Evolutionary conservation across 2,888 invertebrate genomes (phyloP), one percentile per base, ranked within the genome.

Genomic region (Agriopis leucophaearia): DNA sequence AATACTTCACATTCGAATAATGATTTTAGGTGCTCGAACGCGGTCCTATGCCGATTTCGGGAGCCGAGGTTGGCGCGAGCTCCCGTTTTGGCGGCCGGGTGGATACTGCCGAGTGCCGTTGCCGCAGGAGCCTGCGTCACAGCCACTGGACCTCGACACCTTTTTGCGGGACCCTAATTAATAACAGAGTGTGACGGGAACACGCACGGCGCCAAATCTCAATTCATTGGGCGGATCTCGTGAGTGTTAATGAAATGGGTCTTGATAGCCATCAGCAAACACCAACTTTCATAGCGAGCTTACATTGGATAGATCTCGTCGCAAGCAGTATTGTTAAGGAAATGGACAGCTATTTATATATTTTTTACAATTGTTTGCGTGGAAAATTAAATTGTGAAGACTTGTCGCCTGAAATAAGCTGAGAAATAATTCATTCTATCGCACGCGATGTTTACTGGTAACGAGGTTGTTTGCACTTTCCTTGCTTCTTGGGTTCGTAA

Each of bases 61-160:
- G 62, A 40, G 52, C 48, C 36, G 1, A 35, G 61, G 66, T 66
- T 63, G 78, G 79, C 82, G 80, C 89, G 89, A 74, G 84, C 81
- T 81, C 78, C 81, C 88, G 73, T 80, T 74, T 72, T 85, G 85
- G 81, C 81, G 73, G 85, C 78, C 84, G 86, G 85, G 83, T 85
- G 86, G 85, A 83, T 83, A 91, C 91, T 91, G 90, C 80, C 83
- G 83, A 91, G 91, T 91, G 90, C 80, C 83, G 83, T 81, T 90
- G 90, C 90, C 87, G 90, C 92, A 90, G 91, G 89, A 91, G 90
- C 86, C 90, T 92, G 91, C 92, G 92, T 92, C 92, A 92, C 84
- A 84, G 81, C 83, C 80, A 77, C 84, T 86, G 90, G 89, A 89
- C 88, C 89, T 84, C 86, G 88, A 85, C 90, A 91, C 91, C 90